Conservation (phyloP, 2,797 vertebrate species). For the Spinibarbus caldwelli region DNA sequence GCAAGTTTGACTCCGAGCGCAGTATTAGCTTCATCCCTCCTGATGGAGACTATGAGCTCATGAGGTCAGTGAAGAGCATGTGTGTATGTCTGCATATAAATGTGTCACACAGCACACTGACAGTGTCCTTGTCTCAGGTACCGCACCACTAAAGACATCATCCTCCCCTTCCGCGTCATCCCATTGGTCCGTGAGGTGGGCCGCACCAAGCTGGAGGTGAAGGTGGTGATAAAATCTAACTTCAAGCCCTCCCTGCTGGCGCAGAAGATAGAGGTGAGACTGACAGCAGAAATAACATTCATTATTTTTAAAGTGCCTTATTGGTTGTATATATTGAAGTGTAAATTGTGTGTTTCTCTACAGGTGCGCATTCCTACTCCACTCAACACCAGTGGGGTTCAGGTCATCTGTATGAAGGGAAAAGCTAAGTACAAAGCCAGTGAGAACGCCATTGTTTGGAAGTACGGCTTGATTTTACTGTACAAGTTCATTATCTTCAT, state of each 20-base stretch:
- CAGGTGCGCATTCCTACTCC: conserved; percentile 90
- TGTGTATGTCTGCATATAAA: background rate
- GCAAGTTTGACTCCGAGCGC: conserved; percentile 98
- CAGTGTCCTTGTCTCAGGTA: conserved; percentile 46
- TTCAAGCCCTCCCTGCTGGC: conserved; percentile 98
- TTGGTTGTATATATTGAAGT: background rate
- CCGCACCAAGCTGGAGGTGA: conserved; percentile 97
- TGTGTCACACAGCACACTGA: background rate
- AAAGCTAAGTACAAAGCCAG: conserved; percentile 93
- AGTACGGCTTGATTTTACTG: conserved; percentile 69
- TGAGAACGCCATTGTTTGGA: conserved; percentile 92
- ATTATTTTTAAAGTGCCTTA: background rate
- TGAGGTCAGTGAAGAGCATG: conserved; percentile 83
- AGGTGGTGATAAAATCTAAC: conserved; percentile 99
- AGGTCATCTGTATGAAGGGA: conserved; percentile 93
- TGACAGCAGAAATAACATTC: background rate
- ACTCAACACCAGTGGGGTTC: conserved; percentile 89
- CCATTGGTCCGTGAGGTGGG: conserved; percentile 97
- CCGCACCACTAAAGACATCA: conserved; percentile 93
- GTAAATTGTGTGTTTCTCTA: background rate
- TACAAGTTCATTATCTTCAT: background rate
- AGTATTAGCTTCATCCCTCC: conserved; percentile 99
- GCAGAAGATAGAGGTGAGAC: conserved; percentile 96
- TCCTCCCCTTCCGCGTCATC: conserved; percentile 97
- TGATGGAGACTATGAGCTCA: conserved; percentile 98